Evolutionary conservation across 2,113 vertebrate species (phyloP), one percentile per base, ranked within the genome.

Genomic region (Phrynosoma platyrhinos): DNA sequence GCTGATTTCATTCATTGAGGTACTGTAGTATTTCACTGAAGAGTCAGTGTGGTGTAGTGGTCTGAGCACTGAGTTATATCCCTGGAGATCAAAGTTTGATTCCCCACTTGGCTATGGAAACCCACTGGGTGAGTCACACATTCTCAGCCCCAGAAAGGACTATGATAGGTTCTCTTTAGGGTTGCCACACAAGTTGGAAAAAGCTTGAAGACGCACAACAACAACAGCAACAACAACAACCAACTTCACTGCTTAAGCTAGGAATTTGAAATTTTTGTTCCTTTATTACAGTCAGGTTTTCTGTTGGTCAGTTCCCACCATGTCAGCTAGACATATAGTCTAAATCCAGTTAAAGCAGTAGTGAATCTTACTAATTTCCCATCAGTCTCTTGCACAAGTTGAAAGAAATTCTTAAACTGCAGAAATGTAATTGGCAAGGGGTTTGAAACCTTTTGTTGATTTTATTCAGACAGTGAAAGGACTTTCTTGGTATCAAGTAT

Each of bases 1-100:
- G 92, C 90, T 94, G 86, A 94, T 94, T 90, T 94, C 91, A 92
- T 90, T 40, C 81, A 68, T 68, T 68, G 21, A 90, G 90, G 69
- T 88, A 82, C 87, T 87, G 52, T 90, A 64, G 90, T 94, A 74
- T 90, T 94, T 90, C 82, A 47, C 47, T 47, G 47, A 47, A 47
- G 47, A 47, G 47, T 4, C 47, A 47, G 47, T 47, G 47, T 47
- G 47, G 47, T 47, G 47, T 47, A 47, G 47, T 47, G 47, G 47
- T 47, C 5, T 47, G 47, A 47, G 47, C 7, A 7, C 7, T 47
- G 4, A 7, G 47, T 4, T 47, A 47, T 5, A 7, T 47, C 47
- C 47, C 47, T 47, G 47, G 47, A 47, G 47, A 47, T 47, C 47
- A 47, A 7, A 5, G 7, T 47, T 47, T 7, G 47, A 7, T 47